Evolutionary conservation across 2,888 invertebrate genomes (phyloP).

Genomic region (Tenthredo scrophulariae): DNA sequence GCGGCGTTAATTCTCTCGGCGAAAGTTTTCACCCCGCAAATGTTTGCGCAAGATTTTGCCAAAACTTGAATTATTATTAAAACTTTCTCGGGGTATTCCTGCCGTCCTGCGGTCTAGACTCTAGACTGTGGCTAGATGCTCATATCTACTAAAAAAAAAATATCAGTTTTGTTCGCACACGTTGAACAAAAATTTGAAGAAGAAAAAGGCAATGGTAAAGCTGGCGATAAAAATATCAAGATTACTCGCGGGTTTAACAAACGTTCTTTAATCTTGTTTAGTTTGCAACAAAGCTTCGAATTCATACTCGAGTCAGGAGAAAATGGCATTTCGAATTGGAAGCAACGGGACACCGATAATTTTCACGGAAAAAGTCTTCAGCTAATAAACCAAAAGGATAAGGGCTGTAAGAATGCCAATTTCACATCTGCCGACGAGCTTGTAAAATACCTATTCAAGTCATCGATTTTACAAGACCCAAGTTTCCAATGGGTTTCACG

Average conservation of each 20-base stretch:
- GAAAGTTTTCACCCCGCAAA: slow-evolving; percentile 36
- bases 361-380: not conserved
- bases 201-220: not conserved
- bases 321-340: not conserved
- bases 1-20: not conserved
- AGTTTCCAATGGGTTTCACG: not conserved
- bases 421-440: not conserved
- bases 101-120: slow-evolving; percentile 42
- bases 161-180: not conserved
- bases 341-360: not conserved
- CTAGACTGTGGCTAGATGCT: not conserved
- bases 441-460: slow-evolving; percentile 7
- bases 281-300: not conserved
- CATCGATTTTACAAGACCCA: not conserved
- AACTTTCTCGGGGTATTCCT: slow-evolving; percentile 37
- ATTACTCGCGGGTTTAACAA: not conserved
- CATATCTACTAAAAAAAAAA: not conserved
- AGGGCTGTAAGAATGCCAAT: not conserved
- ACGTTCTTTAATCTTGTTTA: not conserved
- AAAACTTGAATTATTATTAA: slow-evolving; percentile 42
- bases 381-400: not conserved
- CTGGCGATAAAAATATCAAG: not conserved
- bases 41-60: slow-evolving; percentile 43
- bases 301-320: not conserved
- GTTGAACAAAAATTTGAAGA: not conserved